Evolutionary conservation across 2,888 invertebrate genomes (phyloP).

Genomic region (Conchocele bisecta): DNA sequence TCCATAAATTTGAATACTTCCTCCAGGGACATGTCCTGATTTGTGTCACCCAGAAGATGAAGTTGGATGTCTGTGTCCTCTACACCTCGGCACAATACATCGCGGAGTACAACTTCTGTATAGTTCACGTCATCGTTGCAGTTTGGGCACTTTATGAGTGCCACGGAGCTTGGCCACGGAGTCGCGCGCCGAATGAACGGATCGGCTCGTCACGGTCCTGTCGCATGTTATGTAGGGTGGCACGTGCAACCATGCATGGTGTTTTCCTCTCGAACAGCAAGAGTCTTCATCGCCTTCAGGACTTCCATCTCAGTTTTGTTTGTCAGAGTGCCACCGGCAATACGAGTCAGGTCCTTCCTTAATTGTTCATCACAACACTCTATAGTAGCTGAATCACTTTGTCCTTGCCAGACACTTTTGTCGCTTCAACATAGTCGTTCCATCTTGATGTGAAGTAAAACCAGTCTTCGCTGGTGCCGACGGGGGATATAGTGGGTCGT

Average conservation of each 20-base stretch:
- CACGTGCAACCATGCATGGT: constrained; percentile 6
- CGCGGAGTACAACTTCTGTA: constrained; percentile 46
- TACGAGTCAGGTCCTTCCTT: constrained; percentile 49
- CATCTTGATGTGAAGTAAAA: constrained; percentile 50
- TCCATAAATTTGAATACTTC: constrained; percentile 59
- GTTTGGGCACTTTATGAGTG: constrained; percentile 27
- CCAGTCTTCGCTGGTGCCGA: constrained; percentile 54
- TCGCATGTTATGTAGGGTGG: constrained; percentile 54
- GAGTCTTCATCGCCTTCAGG: constrained; percentile 34
- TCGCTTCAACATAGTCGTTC: constrained; percentile 57
- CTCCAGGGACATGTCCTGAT: constrained; percentile 55
- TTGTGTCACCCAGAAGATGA: constrained; percentile 41
- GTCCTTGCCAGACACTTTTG: constrained; percentile 44
- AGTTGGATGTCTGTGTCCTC: constrained; percentile 41
- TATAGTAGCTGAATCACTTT: constrained; percentile 48
- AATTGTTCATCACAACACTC: constrained; percentile 61
- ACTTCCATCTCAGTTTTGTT: constrained; percentile 2
- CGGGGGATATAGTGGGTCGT: not conserved
- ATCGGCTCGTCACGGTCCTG: constrained; percentile 61
- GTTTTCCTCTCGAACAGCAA: constrained; percentile 49
- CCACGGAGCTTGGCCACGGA: constrained; percentile 58
- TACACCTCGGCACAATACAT: constrained; percentile 29
- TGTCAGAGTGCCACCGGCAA: not conserved
- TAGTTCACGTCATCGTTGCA: constrained; percentile 34
- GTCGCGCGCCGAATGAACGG: constrained; percentile 49